phyloP scores from a whole-genome alignment of 2,113 vertebrate genomes.

The Phyllostomus discolor region DNA sequence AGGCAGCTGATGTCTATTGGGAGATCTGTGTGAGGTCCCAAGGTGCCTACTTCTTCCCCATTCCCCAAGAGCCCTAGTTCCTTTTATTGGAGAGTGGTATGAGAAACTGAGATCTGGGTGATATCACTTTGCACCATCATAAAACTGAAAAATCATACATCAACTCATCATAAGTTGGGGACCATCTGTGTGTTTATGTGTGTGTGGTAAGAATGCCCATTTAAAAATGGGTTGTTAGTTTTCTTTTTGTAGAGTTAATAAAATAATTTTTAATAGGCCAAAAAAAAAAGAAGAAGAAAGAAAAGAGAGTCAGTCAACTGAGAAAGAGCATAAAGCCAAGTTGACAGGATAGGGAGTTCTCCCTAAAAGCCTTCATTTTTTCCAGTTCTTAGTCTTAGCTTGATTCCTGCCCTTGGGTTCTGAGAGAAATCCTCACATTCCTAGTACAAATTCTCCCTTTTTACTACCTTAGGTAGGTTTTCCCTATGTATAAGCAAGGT shows the following conservation, averaged over 20 bases:
- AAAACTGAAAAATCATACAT: neutral
- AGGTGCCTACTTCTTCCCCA: too few relatives aligned
- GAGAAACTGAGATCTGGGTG: neutral
- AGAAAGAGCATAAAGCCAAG: neutral
- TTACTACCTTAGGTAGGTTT: neutral
- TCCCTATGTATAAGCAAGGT: neutral
- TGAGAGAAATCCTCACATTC: constrained; percentile 23
- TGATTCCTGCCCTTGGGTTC: neutral
- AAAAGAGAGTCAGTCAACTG: neutral
- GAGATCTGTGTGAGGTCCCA: too few relatives aligned
- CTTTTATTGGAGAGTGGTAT: too few relatives aligned
- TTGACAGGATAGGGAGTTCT: neutral
- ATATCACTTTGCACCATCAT: neutral
- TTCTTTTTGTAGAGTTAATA: neutral
- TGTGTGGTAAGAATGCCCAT: neutral
- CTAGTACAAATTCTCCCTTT: neutral
- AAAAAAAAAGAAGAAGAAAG: neutral
- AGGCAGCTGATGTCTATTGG: too few relatives aligned
- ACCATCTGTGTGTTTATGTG: neutral
- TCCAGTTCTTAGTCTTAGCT: neutral
- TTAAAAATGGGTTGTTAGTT: neutral
- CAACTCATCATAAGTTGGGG: neutral
- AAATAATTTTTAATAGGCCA: neutral
- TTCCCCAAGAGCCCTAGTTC: too few relatives aligned
- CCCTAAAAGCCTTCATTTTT: neutral